Percentiles rank a stretch among this genome's conserved stretches.
phyloP scores from a whole-genome alignment of 2,888 invertebrate genomes.

The Nasonia oneida region DNA sequence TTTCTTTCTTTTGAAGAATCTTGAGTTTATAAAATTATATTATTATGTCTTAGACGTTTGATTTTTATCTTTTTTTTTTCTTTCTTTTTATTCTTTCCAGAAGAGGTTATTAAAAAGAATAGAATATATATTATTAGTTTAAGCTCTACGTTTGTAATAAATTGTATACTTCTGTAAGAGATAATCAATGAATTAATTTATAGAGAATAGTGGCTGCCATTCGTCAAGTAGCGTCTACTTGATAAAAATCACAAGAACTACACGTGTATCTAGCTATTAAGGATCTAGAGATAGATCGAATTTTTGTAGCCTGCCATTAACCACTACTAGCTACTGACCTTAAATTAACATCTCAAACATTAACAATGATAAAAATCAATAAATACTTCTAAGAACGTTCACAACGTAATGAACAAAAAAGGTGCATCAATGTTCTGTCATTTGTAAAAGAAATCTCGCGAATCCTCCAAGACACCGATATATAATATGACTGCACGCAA shows the following conservation, averaged over 20 bases:
- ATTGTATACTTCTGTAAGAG: slow-evolving; percentile 60
- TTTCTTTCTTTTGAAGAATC: slow-evolving; percentile 42
- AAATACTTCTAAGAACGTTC: slow-evolving; percentile 56
- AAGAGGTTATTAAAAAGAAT: slow-evolving; percentile 50
- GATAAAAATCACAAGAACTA: slow-evolving; percentile 57
- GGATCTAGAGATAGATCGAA: slow-evolving; percentile 52
- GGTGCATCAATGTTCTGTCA: slow-evolving; percentile 11
- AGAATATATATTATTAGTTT: slow-evolving; percentile 37
- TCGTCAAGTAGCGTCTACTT: slow-evolving; percentile 58
- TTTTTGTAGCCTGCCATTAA: slow-evolving; percentile 61
- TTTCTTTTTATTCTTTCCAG: not conserved
- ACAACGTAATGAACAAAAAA: slow-evolving; percentile 44
- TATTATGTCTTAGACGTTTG: slow-evolving; percentile 34
- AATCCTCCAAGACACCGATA: not conserved
- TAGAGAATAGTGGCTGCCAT: slow-evolving; percentile 60
- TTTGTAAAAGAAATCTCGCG: not conserved
- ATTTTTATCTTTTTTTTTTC: slow-evolving; percentile 40
- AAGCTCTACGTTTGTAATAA: slow-evolving; percentile 60
- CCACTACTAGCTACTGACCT: slow-evolving; percentile 57
- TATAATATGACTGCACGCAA: not conserved
- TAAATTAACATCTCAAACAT: slow-evolving; percentile 60
- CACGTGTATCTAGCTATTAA: slow-evolving; percentile 56
- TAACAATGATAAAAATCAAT: slow-evolving; percentile 60
- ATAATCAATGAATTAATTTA: slow-evolving; percentile 52
- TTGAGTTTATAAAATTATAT: slow-evolving; percentile 53